Base-by-base conservation (phyloP, 2,888 invertebrate genomes). In the Aricia artaxerxes region DNA sequence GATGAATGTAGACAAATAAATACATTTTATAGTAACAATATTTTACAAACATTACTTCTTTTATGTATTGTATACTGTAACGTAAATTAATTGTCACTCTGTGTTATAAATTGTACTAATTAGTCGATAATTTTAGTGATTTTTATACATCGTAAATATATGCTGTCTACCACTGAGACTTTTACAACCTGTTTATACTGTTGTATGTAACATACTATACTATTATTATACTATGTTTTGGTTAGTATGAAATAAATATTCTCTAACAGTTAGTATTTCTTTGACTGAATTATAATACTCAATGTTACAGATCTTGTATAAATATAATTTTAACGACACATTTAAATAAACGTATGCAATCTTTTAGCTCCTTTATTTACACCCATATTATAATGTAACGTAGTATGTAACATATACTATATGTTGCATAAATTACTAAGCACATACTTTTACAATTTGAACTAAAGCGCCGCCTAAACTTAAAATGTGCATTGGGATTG, bases 71-170 rank as follows among this genome's bases (percentile, higher is more conserved):
- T 69, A 69, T 38, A 69, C 13, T 69, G 35, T 69, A 69, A 38
- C 69, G 69, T 38, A 5, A 69, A 69, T 69, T 69, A 38, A 69
- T 69, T 38, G 69, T 13, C 38, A 38, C 35, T 13, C 1, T 35
- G 6, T 35, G 69, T 69, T 69, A 69, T 35, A 69, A 69, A 69
- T 69, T 69, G 69, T 69, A 35, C 69, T 69, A 69, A 69, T 69
- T 69, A 69, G 69, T 69, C 35, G 69, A 69, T 69, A 69, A 35
- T 69, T 69, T 69, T 13, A 69, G 35, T 16, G 69, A 13, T 35
- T 69, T 69, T 69, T 69, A 38, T 69, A 69, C 35, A 16, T 69
- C 69, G 69, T 69, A 69, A 69, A 69, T 69, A 69, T 13, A 69
- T 69, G 4, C 13, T 69, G 69, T 69, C 35, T 35, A 38, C 69